These are phyloP conservation scores for Cyclophora punctaria DNA, from an alignment of 2,888 invertebrate genomes.

Conservation along the genomic window DNA sequence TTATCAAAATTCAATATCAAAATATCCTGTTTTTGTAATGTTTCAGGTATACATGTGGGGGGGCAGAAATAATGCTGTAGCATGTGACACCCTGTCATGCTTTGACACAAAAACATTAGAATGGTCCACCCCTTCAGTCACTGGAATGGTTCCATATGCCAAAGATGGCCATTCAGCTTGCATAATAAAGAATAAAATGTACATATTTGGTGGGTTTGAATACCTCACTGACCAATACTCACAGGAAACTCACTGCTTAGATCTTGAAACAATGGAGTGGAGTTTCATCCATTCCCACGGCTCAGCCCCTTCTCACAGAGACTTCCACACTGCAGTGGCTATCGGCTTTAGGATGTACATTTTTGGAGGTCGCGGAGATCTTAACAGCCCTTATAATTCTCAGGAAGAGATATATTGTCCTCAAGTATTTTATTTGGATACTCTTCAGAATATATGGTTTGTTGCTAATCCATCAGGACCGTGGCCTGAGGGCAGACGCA, in stretches of 20 bases:
- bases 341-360: slow-evolving; percentile 88
- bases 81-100: slow-evolving; percentile 86
- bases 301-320: slow-evolving; percentile 81
- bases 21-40: too few species aligned
- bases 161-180: slow-evolving; percentile 95
- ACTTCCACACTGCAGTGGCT: slow-evolving; percentile 91
- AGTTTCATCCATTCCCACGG: slow-evolving; percentile 77
- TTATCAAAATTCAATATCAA: background rate
- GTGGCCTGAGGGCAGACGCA: slow-evolving; percentile 86
- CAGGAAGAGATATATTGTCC: slow-evolving; percentile 86
- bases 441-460: slow-evolving; percentile 81
- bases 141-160: slow-evolving; percentile 84
- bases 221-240: slow-evolving; percentile 88
- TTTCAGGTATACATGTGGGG: slow-evolving; percentile 90
- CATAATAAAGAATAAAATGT: slow-evolving; percentile 85
- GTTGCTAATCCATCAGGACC: slow-evolving; percentile 75
- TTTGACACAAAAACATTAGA: slow-evolving; percentile 83
- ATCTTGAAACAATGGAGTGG: slow-evolving; percentile 85
- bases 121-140: slow-evolving; percentile 80
- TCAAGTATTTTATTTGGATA: slow-evolving; percentile 84
- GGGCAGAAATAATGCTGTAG: slow-evolving; percentile 88
- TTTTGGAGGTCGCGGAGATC: slow-evolving; percentile 91
- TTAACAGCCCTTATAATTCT: slow-evolving; percentile 65
- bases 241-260: slow-evolving; percentile 83
- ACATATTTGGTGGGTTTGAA: slow-evolving; percentile 93